These are phyloP conservation scores for Nysson spinosus DNA, from an alignment of 2,888 invertebrate genomes.

Conservation along the genomic window DNA sequence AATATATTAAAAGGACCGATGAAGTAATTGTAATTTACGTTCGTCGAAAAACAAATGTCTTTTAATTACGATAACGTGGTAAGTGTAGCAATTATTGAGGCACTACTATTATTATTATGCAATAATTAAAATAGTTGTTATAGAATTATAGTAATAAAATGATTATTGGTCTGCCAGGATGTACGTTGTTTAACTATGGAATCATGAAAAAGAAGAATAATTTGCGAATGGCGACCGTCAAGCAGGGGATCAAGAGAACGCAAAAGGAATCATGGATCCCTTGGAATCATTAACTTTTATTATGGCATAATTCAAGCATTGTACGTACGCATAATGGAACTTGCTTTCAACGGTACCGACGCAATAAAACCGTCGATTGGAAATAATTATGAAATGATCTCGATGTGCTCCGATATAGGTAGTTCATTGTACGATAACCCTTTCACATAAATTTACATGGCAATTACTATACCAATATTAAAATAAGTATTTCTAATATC, in stretches of 20 bases:
- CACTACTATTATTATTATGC: too few relatives aligned
- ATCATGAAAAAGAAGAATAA: slow-evolving; percentile 2
- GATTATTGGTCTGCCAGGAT: too few relatives aligned
- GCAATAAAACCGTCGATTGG: slow-evolving; percentile 51
- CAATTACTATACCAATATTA: background rate
- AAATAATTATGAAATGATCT: slow-evolving; percentile 54
- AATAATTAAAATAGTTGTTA: too few relatives aligned
- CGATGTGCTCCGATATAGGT: slow-evolving; percentile 49
- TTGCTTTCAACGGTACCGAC: slow-evolving; percentile 47
- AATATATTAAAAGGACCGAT: slow-evolving; percentile 5
- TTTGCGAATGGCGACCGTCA: slow-evolving; percentile 6
- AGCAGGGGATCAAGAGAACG: slow-evolving; percentile 10
- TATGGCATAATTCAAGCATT: slow-evolving; percentile 49
- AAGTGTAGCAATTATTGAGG: too few relatives aligned
- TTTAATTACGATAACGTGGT: too few relatives aligned
- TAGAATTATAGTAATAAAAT: too few relatives aligned
- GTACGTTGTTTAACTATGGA: too few relatives aligned
- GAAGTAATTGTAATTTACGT: too few relatives aligned
- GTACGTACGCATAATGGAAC: slow-evolving; percentile 45
- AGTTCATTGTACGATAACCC: slow-evolving; percentile 46
- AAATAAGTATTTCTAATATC: too few relatives aligned
- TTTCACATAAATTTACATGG: slow-evolving; percentile 16
- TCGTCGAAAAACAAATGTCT: too few relatives aligned
- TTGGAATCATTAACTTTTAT: slow-evolving; percentile 50
- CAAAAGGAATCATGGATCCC: slow-evolving; percentile 43